phyloP scores from a whole-genome alignment of 2,888 invertebrate genomes.

The Drosophila paranaensis region DNA sequence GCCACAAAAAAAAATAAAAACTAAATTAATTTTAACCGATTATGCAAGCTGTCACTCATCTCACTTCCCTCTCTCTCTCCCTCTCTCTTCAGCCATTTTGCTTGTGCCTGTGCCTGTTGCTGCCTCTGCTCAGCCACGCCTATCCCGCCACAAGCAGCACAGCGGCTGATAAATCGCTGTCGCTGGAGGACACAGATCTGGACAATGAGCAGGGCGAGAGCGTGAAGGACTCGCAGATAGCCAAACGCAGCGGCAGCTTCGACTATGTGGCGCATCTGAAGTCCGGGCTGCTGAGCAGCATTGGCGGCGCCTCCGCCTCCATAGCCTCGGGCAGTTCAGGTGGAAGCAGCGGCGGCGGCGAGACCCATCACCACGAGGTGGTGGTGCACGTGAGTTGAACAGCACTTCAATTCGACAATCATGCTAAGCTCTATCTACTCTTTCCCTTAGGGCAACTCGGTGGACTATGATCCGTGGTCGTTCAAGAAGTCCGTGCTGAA shows the following conservation, averaged over 20 bases:
- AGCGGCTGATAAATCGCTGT: slow-evolving; percentile 67
- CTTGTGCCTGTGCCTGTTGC: slow-evolving; percentile 53
- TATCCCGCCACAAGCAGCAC: slow-evolving; percentile 64
- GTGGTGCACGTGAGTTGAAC: slow-evolving; percentile 73
- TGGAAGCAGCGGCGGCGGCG: slow-evolving; percentile 80
- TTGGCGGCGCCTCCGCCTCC: slow-evolving; percentile 84
- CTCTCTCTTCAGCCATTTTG: slow-evolving; percentile 46
- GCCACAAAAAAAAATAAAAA: slow-evolving; percentile 1
- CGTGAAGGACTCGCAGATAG: slow-evolving; percentile 78
- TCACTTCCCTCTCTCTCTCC: background rate
- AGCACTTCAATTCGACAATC: fast-evolving
- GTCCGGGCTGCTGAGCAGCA: slow-evolving; percentile 82
- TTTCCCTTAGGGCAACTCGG: slow-evolving; percentile 78
- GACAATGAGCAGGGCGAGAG: slow-evolving; percentile 81
- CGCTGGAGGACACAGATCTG: slow-evolving; percentile 77
- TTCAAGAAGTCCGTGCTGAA: slow-evolving; percentile 93
- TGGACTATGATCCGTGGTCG: slow-evolving; percentile 89
- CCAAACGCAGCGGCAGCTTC: slow-evolving; percentile 83
- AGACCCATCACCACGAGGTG: slow-evolving; percentile 72
- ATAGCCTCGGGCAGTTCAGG: slow-evolving; percentile 84
- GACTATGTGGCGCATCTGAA: slow-evolving; percentile 83
- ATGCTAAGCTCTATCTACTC: background rate
- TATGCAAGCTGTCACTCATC: slow-evolving; percentile 17
- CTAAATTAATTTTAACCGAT: slow-evolving; percentile 13
- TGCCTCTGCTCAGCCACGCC: slow-evolving; percentile 77